These are phyloP conservation scores for Diaperis boleti DNA, from an alignment of 2,888 invertebrate species.

Conservation along the genomic window DNA sequence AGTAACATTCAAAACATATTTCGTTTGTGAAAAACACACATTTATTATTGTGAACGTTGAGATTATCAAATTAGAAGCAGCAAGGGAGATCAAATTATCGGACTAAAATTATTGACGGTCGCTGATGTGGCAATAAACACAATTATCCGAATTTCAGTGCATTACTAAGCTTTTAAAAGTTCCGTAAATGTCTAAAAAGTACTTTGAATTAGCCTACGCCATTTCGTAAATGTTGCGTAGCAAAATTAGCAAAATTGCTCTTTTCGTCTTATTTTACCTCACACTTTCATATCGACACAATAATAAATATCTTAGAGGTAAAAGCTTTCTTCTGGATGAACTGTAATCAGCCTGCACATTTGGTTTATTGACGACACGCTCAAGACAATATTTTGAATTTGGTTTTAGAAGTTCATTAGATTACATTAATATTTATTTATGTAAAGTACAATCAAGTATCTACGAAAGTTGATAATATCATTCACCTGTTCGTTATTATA, in stretches of 20 bases:
- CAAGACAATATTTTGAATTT: too few relatives aligned
- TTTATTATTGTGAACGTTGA: slow-evolving; percentile 10
- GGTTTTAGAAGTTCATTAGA: too few relatives aligned
- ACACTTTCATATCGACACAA: slow-evolving; percentile 22
- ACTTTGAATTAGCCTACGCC: slow-evolving; percentile 1
- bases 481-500: too few relatives aligned
- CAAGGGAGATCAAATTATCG: slow-evolving; percentile 18
- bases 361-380: too few relatives aligned
- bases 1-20: slow-evolving; percentile 14
- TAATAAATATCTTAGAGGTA: slow-evolving; percentile 37
- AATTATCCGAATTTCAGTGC: slow-evolving; percentile 21
- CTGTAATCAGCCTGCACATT: too few relatives aligned
- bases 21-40: slow-evolving; percentile 9
- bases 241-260: slow-evolving; percentile 9
- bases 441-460: too few relatives aligned
- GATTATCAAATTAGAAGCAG: slow-evolving; percentile 25
- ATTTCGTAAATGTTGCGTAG: slow-evolving; percentile 11
- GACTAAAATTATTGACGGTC: slow-evolving; percentile 19
- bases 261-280: slow-evolving; percentile 16
- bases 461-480: too few relatives aligned
- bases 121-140: slow-evolving; percentile 21
- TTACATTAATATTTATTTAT: too few relatives aligned
- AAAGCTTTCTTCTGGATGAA: slow-evolving; percentile 27
- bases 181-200: slow-evolving; percentile 15
- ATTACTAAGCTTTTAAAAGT: slow-evolving; percentile 6